Evolutionary conservation across 2,888 invertebrate genomes (phyloP), one percentile per base, ranked within the genome.

Genomic region (Acleris cristana): DNA sequence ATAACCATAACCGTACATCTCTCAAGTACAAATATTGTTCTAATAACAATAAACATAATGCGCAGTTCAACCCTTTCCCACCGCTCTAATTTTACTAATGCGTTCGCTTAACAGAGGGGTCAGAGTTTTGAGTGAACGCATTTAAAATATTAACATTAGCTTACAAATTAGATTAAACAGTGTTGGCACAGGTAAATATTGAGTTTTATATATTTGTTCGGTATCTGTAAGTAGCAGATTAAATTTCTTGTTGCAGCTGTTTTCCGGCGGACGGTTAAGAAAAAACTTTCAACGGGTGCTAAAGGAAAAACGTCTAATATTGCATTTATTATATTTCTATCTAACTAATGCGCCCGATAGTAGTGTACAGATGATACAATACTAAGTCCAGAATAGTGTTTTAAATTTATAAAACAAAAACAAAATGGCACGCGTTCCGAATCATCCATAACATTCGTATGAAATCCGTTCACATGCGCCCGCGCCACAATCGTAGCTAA

Each of bases 11-110:
- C 83, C 88, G 85, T 91, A 88, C 79, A 90, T 92, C 88, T 90
- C 81, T 70, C 79, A 79, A 79, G 85, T 87, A 91, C 90, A 91
- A 92, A 92, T 92, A 92, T 92, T 92, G 86, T 88, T 87, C 91
- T 90, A 91, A 89, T 91, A 90, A 92, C 90, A 90, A 92, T 92
- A 90, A 91, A 88, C 83, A 86, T 90, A 86, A 89, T 89, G 85
- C 83, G 81, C 81, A 66, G 63, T 72, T 69, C 78, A 91, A 90
- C 92, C 92, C 90, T 90, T 92, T 92, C 92, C 91, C 92, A 92
- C 89, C 89, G 87, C 89, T 92, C 92, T 92, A 90, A 88, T 90
- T 92, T 92, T 90, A 91, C 92, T 90, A 91, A 91, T 90, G 90
- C 85, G 84, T 79, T 84, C 82, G 49, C 77, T 80, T 79, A 84